These are phyloP conservation scores for Ptilorrhoa leucosticta DNA, from an alignment of 2,113 vertebrate species.

Conservation along the genomic window DNA sequence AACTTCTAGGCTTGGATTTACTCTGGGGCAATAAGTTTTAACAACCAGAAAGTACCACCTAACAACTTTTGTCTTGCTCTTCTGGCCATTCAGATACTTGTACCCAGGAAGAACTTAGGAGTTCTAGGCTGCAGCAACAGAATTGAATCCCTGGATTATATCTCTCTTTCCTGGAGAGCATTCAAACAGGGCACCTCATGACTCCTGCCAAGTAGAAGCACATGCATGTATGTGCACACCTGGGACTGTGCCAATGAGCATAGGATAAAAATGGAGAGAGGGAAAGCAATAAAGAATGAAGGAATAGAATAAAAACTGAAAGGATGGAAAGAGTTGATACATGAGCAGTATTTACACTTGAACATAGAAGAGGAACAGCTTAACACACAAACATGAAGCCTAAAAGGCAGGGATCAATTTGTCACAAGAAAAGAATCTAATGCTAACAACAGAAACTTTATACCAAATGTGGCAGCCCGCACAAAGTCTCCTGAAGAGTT, in stretches of 20 bases:
- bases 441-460: not conserved
- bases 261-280: not conserved
- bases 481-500: not conserved
- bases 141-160: not conserved
- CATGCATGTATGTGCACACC: fast-evolving
- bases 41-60: not conserved
- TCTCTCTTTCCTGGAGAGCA: not conserved
- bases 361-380: not conserved
- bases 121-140: not conserved
- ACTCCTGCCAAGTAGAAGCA: not conserved
- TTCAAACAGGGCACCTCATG: not conserved
- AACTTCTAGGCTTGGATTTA: not conserved
- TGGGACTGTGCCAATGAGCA: not conserved
- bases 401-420: not conserved
- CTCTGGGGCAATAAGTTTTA: not conserved
- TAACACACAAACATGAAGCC: not conserved
- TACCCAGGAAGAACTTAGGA: not conserved
- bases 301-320: not conserved
- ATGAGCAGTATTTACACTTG: not conserved
- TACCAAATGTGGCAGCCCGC: not conserved
- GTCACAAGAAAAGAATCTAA: not conserved
- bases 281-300: not conserved
- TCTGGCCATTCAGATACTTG: not conserved
- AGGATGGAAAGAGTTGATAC: not conserved
- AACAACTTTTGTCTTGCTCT: not conserved